Conservation (phyloP, 2,888 invertebrate species). For the Drosophila mimetica region DNA sequence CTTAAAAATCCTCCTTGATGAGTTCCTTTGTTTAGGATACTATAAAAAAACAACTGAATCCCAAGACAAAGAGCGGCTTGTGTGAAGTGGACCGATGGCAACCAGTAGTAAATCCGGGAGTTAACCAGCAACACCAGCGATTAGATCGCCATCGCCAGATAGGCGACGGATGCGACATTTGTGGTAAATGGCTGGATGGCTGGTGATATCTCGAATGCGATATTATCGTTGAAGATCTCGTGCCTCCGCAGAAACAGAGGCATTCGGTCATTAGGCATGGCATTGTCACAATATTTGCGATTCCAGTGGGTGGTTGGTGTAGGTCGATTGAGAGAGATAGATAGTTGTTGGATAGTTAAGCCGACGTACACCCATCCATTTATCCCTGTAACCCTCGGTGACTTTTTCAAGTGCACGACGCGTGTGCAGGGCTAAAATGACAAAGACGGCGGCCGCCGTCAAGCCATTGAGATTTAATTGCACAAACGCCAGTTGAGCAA, state of each 20-base stretch:
- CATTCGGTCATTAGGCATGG: constrained; percentile 25
- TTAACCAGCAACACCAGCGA: constrained; percentile 10
- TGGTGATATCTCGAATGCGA: not conserved
- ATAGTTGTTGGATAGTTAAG: constrained; percentile 14
- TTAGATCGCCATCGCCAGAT: constrained; percentile 7
- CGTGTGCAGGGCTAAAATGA: constrained; percentile 52
- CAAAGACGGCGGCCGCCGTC: constrained; percentile 65
- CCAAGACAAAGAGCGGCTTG: not conserved
- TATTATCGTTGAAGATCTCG: constrained; percentile 1
- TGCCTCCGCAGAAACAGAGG: constrained; percentile 12
- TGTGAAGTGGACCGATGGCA: not conserved
- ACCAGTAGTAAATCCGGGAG: constrained; percentile 2
- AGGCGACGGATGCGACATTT: constrained; percentile 26
- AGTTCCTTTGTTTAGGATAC: not conserved
- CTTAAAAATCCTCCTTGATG: not conserved
- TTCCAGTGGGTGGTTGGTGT: constrained; percentile 6
- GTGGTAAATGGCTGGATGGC: constrained; percentile 38
- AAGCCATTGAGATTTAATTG: constrained; percentile 82
- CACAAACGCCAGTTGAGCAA: constrained; percentile 82
- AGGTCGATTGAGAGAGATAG: constrained; percentile 4
- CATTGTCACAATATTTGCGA: constrained; percentile 65
- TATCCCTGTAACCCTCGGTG: constrained; percentile 1
- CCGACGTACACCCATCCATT: not conserved
- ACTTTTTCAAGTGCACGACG: constrained; percentile 43
- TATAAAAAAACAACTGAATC: not conserved